These are phyloP conservation scores for Passer domesticus DNA, from an alignment of 2,113 vertebrate species.

Conservation along the genomic window DNA sequence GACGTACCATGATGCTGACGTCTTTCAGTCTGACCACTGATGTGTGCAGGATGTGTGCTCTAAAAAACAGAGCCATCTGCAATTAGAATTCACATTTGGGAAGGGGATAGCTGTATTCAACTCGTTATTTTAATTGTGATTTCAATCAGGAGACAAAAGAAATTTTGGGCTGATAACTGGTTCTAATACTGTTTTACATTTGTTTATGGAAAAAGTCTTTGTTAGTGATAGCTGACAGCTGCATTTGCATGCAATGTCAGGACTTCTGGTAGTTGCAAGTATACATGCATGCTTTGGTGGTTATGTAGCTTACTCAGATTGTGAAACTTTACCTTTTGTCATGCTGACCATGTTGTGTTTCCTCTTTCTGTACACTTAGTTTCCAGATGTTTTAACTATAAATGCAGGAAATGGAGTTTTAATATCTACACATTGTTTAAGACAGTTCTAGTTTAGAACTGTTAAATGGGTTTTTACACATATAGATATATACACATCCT, in stretches of 20 bases:
- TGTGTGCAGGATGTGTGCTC: neutral
- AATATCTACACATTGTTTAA: neutral
- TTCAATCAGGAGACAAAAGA: neutral
- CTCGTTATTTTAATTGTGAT: neutral
- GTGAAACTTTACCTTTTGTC: neutral
- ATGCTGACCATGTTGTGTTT: neutral
- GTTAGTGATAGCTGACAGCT: neutral
- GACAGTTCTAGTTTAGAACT: neutral
- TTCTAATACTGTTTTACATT: neutral
- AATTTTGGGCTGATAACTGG: neutral
- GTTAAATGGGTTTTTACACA: neutral
- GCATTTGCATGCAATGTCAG: neutral
- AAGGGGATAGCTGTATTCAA: neutral
- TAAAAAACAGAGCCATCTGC: neutral
- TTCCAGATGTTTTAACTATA: neutral
- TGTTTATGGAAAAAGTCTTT: neutral
- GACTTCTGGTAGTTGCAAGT: neutral
- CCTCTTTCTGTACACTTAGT: neutral
- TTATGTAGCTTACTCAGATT: neutral
- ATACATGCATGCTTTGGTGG: neutral
- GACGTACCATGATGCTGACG: neutral
- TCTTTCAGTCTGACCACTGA: neutral
- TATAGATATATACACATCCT: fast-evolving
- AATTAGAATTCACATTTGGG: neutral
- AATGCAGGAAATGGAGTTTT: neutral